Conservation (phyloP, 2,888 invertebrate genomes). For the Eretmocerus hayati region DNA sequence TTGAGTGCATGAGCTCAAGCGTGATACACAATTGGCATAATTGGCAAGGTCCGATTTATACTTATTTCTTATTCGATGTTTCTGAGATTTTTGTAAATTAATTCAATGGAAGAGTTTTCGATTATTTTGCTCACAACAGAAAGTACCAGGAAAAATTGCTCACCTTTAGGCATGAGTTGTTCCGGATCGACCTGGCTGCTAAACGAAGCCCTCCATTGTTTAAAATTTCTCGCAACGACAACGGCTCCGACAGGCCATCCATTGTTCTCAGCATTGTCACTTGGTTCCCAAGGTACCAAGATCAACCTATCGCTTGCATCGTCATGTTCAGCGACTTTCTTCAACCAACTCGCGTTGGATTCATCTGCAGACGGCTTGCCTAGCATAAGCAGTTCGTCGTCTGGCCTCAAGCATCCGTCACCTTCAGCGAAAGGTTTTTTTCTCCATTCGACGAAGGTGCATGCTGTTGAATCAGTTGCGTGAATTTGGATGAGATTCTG, state of each 20-base stretch:
- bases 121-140: no score
- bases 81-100: no score
- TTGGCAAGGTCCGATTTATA: no score
- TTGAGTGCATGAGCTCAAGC: no score
- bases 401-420: no score
- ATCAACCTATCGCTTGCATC: slow-evolving; percentile 11
- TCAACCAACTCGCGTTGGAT: slow-evolving; percentile 21
- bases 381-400: slow-evolving; percentile 23
- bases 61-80: no score
- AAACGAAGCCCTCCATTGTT: slow-evolving; percentile 55
- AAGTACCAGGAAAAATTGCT: background rate
- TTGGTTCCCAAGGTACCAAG: slow-evolving; percentile 45
- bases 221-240: slow-evolving; percentile 56
- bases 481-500: slow-evolving; percentile 49
- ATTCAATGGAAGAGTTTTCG: no score
- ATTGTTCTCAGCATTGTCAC: slow-evolving; percentile 36
- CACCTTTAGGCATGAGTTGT: slow-evolving; percentile 43
- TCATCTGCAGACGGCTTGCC: slow-evolving; percentile 22
- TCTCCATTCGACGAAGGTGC: slow-evolving; percentile 46
- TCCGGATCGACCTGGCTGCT: slow-evolving; percentile 33
- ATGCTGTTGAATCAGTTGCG: slow-evolving; percentile 45
- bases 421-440: slow-evolving; percentile 41
- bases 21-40: no score
- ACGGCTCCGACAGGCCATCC: slow-evolving; percentile 49
- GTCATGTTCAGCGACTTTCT: slow-evolving; percentile 20